Base-by-base conservation (phyloP, 2,888 invertebrate species). In the Entomobrya multifasciata region DNA sequence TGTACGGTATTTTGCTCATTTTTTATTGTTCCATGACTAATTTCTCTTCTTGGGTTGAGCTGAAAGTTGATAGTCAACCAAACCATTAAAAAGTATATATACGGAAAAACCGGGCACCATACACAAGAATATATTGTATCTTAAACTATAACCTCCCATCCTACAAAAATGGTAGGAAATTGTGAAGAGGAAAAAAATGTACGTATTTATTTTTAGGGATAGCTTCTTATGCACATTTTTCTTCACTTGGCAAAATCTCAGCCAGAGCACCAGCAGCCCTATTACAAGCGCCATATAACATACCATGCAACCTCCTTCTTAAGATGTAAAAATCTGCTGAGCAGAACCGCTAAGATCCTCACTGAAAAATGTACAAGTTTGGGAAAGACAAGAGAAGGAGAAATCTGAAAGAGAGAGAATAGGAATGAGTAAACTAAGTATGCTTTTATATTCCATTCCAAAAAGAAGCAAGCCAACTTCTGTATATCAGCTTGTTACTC, bases 1-100 rank as follows among this genome's bases (percentile, higher is more conserved):
- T n/a, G 47, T 47, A 47, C 65, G 17, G 13, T 36, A 36, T 17
- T 11, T 13, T 41, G 6, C 41, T 52, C 25, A 44, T 60, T 77
- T 57, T 76, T 77, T 60, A 77, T 77, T 77, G 77, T 77, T 77
- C 77, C 77, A 44, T 77, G 77, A 60, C 77, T 41, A 77, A 77
- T 77, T 60, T 57, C 60, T 25, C 36, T 36, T 36, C n/a, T n/a
- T n/a, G n/a, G n/a, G n/a, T n/a, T n/a, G n/a, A n/a, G n/a, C n/a
- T n/a, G n/a, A n/a, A 27, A 57, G 60, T 30, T 27, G 77, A 60
- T 57, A 57, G n/a, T 30, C 8, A 17, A 30, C 22, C 10, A 36
- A 36, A 36, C 5, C 36, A 36, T 36, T 36, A 36, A 36, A n/a
- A n/a, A 36, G 36, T 36, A 36, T 36, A 57, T 11, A 36, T 10